Conservation (phyloP, 2,797 vertebrate genomes). For the Sebastes aleutianus region DNA sequence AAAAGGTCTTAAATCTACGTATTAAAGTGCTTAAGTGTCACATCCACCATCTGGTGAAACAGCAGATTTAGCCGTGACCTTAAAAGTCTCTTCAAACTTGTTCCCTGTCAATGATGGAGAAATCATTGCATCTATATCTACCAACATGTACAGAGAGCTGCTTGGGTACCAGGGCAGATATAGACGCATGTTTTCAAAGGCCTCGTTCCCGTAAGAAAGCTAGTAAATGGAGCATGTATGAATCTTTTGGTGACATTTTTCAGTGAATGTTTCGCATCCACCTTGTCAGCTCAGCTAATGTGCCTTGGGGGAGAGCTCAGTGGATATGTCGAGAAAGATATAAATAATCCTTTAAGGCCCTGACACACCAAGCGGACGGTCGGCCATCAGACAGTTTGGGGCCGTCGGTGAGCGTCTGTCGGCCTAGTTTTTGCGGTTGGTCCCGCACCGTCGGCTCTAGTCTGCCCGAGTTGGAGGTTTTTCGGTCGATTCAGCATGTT, state of each 20-base stretch:
- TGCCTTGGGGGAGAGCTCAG: neutral
- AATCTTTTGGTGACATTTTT: neutral
- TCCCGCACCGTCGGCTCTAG: too few relatives aligned
- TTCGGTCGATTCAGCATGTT: too few relatives aligned
- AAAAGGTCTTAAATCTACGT: slow-evolving; percentile 29
- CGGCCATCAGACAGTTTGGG: too few relatives aligned
- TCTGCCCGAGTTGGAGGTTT: too few relatives aligned
- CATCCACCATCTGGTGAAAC: slow-evolving; percentile 35
- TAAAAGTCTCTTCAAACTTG: slow-evolving; percentile 19
- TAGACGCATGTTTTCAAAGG: slow-evolving; percentile 11
- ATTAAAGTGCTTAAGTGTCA: slow-evolving; percentile 70
- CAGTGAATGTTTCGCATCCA: neutral
- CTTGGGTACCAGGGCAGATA: neutral
- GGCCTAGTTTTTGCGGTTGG: too few relatives aligned
- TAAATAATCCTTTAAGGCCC: neutral
- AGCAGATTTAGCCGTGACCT: slow-evolving; percentile 34
- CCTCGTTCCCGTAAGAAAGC: slow-evolving; percentile 4
- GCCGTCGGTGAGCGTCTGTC: too few relatives aligned
- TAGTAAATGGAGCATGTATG: neutral
- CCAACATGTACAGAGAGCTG: slow-evolving; percentile 5
- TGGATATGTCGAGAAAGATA: neutral
- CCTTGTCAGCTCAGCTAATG: neutral
- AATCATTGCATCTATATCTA: slow-evolving; percentile 6
- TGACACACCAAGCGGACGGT: too few relatives aligned
- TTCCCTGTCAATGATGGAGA: slow-evolving; percentile 16